Evolutionary conservation across 2,797 vertebrate genomes (phyloP).

Genomic region (Triplophysa yarkandensis): DNA sequence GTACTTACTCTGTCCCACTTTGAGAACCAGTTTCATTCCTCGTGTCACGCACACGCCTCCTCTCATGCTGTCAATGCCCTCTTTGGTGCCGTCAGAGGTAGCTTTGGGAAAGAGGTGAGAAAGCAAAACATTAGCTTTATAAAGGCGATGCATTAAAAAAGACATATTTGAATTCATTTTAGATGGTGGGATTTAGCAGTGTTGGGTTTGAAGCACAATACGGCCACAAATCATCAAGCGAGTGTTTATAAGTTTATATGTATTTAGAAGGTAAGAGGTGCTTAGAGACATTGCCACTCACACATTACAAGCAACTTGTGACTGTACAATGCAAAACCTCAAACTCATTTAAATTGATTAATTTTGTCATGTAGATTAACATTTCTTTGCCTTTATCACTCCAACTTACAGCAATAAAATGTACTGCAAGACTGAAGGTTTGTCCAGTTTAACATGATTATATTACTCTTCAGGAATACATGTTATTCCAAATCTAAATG

Average conservation of each 20-base stretch:
- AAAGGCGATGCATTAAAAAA: neutral
- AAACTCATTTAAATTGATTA: too few relatives aligned
- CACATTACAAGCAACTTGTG: neutral
- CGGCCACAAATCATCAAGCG: neutral
- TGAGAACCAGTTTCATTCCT: slow-evolving; percentile 81
- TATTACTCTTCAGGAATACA: neutral
- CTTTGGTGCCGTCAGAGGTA: slow-evolving; percentile 1
- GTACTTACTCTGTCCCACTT: slow-evolving; percentile 81
- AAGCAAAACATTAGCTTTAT: neutral
- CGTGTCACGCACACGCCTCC: slow-evolving; percentile 77
- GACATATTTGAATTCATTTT: neutral
- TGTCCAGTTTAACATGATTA: neutral
- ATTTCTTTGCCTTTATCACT: neutral
- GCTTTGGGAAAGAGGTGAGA: neutral
- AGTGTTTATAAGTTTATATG: neutral
- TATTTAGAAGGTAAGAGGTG: neutral
- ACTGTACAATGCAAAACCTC: neutral
- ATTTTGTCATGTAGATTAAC: neutral
- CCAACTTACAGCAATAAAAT: neutral
- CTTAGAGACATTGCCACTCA: neutral
- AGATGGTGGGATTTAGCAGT: neutral
- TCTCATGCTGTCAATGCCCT: slow-evolving; percentile 7
- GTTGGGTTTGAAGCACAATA: neutral
- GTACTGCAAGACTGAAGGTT: neutral
- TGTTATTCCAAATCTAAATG: too few relatives aligned